These are phyloP conservation scores for Lasioglossum malachurum DNA, from an alignment of 2,888 invertebrate species.

Conservation along the genomic window DNA sequence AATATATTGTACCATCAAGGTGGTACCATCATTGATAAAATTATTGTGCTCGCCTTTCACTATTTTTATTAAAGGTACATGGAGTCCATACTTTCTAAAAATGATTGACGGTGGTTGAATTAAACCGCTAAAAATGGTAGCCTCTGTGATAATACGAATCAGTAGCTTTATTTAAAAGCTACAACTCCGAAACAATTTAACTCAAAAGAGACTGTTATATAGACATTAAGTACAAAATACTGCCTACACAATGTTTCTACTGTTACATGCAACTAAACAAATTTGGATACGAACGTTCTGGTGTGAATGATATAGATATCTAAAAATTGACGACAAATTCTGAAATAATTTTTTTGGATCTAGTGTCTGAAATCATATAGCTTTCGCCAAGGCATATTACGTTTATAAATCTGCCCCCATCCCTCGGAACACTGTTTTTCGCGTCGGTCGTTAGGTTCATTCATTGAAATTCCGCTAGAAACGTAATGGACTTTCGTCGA, in stretches of 20 bases:
- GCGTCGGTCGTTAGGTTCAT: conserved; percentile 49
- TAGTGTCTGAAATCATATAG: background rate
- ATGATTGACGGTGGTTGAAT: background rate
- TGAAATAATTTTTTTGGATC: background rate
- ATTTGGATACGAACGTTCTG: background rate
- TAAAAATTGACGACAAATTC: background rate
- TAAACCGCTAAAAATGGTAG: background rate
- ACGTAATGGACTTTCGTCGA: conserved; percentile 66
- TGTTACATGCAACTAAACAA: background rate
- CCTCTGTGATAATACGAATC: background rate
- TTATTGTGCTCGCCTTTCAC: background rate
- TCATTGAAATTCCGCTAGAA: conserved; percentile 56
- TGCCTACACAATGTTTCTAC: background rate
- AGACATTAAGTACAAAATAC: background rate
- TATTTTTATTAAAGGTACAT: too few species aligned
- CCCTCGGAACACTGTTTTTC: conserved; percentile 60
- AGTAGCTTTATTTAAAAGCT: background rate
- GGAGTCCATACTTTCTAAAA: background rate
- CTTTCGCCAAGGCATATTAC: background rate
- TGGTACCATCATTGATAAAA: background rate
- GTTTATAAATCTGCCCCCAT: conserved; percentile 24
- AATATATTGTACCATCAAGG: too few species aligned
- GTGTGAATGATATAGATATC: background rate
- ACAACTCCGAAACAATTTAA: background rate
- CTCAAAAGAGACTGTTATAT: background rate